Base-by-base conservation (phyloP, 1,140 invertebrate species). In the Ephestia elutella region DNA sequence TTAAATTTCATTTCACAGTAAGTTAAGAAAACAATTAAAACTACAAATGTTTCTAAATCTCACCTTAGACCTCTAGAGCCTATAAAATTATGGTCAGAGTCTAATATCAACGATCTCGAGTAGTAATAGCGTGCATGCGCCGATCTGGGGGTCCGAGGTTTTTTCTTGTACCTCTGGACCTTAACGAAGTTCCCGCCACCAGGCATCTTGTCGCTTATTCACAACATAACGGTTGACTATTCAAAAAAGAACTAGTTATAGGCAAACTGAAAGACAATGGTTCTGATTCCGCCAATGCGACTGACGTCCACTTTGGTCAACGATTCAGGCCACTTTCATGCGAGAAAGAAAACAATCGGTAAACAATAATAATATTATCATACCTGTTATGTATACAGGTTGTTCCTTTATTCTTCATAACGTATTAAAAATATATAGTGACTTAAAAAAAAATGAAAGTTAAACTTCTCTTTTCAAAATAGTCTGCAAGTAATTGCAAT, bases 321-420 rank as follows among this genome's bases (percentile, higher is more conserved):
- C 67, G 60, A 55, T 59, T 64, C 35, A 57, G 60, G 60, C 56
- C 55, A 61, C 68, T 68, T 78, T 74, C 74, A 68, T 62, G 67
- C 80, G 75, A 79, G 78, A 68, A 82, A 83, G 71, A 79, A 71
- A 78, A 75, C 69, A 82, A 73, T 70, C 65, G 65, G 75, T 83
- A 83, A 87, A 87, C 82, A 85, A 81, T 78, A 73, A 74, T 78
- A 77, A 78, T 86, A 70, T 82, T 79, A 62, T 69, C 57, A 57
- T 35, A 20, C 49, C 54, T 44, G 55, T 54, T 18, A 17, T 56
- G 28, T 21, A n/a, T 48, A 73, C 63, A 57, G 65, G 62, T 63
- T 71, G 68, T 25, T 62, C 21, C 7, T 53, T 25, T 53, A 20
- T 28, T 28, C 25, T 28, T 8, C 25, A 5, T 28, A n/a, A n/a